These are phyloP conservation scores for Myiopsitta monachus DNA, from an alignment of 2,113 vertebrate genomes.

Conservation along the genomic window DNA sequence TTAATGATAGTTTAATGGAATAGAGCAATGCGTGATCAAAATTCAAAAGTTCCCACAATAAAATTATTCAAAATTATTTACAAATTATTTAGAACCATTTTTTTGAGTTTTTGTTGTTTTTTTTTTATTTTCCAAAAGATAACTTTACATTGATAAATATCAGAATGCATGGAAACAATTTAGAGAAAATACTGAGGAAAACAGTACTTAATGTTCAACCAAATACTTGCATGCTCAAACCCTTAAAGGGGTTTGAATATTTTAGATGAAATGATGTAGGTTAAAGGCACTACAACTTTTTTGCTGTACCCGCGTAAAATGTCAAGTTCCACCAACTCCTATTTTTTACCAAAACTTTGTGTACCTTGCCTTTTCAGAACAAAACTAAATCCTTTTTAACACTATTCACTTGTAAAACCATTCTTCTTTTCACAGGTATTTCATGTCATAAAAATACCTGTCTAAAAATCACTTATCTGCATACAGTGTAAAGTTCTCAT, in stretches of 20 bases:
- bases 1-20: not conserved
- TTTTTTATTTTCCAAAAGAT: not conserved
- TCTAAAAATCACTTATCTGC: not conserved
- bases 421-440: not conserved
- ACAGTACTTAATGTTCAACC: not conserved
- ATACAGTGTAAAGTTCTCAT: not conserved
- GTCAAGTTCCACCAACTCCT: not conserved
- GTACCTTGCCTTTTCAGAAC: not conserved
- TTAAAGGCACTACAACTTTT: not conserved
- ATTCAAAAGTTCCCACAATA: not conserved
- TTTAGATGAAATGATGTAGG: not conserved
- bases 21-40: not conserved
- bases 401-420: not conserved
- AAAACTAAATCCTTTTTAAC: not conserved
- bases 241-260: not conserved
- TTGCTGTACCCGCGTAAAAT: not conserved
- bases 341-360: not conserved
- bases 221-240: not conserved
- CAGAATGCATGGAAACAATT: not conserved
- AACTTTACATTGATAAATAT: not conserved
- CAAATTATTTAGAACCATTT: not conserved
- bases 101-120: not conserved
- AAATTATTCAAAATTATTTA: not conserved
- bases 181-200: not conserved
- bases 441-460: not conserved